These are phyloP conservation scores for Clarias magur DNA, from an alignment of 2,113 vertebrate genomes.

Conservation along the genomic window DNA sequence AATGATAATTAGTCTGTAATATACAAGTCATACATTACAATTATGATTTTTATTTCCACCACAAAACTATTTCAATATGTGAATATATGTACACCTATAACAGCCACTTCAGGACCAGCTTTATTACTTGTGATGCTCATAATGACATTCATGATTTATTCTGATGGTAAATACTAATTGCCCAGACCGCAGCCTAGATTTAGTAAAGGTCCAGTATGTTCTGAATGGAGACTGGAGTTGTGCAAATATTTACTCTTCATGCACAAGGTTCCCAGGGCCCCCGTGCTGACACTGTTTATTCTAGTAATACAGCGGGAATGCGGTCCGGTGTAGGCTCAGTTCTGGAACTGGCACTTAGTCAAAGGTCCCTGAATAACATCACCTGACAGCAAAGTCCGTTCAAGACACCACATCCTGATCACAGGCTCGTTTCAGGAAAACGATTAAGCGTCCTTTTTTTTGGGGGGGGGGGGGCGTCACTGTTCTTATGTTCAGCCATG, in stretches of 20 bases:
- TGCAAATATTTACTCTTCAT: slow-evolving; percentile 59
- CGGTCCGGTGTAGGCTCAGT: slow-evolving; percentile 38
- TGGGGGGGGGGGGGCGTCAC: background rate
- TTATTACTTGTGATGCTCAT: background rate
- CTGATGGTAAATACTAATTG: slow-evolving; percentile 3
- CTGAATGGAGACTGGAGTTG: slow-evolving; percentile 45
- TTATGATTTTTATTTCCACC: background rate
- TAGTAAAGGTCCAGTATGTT: slow-evolving; percentile 39
- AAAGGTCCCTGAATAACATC: slow-evolving; percentile 46
- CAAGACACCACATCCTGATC: slow-evolving; percentile 17
- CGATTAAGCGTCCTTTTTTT: too few relatives aligned
- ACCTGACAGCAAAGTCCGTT: slow-evolving; percentile 43
- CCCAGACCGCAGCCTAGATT: slow-evolving; percentile 36
- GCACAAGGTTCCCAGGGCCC: slow-evolving; percentile 53
- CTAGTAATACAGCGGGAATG: slow-evolving; percentile 57
- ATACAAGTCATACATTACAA: background rate
- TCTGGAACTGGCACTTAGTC: slow-evolving; percentile 37
- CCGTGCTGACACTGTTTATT: slow-evolving; percentile 57
- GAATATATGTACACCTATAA: background rate
- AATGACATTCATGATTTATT: slow-evolving; percentile 12
- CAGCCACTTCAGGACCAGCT: background rate
- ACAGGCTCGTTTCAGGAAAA: background rate
- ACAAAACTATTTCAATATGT: background rate
- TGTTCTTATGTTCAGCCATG: background rate
- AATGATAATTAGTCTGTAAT: slow-evolving; percentile 9